phyloP scores from a whole-genome alignment of 2,888 invertebrate genomes.

The Epirrhoe alternata region DNA sequence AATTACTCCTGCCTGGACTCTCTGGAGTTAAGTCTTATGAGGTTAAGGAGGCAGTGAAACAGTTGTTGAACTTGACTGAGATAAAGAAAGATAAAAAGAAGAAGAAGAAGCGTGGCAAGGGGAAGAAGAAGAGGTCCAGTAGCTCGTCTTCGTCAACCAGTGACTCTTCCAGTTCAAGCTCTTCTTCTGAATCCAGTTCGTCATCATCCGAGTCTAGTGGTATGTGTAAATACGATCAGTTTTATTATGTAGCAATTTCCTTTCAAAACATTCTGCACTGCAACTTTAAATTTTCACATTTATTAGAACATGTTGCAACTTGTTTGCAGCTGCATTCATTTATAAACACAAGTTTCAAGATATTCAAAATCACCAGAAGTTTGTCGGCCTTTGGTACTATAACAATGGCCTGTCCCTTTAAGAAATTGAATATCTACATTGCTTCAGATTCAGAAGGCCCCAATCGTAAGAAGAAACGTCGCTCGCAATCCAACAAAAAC shows the following conservation, averaged over 20 bases:
- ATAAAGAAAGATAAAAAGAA: constrained; percentile 87
- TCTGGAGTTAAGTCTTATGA: constrained; percentile 84
- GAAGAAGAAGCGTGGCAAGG: constrained; percentile 87
- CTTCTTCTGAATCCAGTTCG: constrained; percentile 84
- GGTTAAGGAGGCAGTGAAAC: constrained; percentile 88
- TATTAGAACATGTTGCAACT: too few species aligned
- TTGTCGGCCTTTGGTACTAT: neutral
- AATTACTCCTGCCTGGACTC: constrained; percentile 86
- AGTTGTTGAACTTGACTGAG: constrained; percentile 85
- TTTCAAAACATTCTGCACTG: too few species aligned
- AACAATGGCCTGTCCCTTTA: neutral
- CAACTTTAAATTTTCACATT: too few species aligned
- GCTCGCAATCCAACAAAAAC: constrained; percentile 84
- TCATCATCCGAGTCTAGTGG: constrained; percentile 85
- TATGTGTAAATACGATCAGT: constrained; percentile 48
- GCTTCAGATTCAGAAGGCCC: constrained; percentile 80
- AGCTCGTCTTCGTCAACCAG: constrained; percentile 88
- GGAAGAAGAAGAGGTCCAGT: constrained; percentile 87
- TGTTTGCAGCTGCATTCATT: neutral
- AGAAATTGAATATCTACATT: constrained; percentile 32
- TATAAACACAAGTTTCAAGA: neutral
- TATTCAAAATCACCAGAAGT: neutral
- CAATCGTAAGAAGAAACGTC: constrained; percentile 85
- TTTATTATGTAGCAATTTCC: too few species aligned
- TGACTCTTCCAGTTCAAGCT: constrained; percentile 88